Base-by-base conservation (phyloP, 2,113 vertebrate genomes). In the Xiphias gladius region DNA sequence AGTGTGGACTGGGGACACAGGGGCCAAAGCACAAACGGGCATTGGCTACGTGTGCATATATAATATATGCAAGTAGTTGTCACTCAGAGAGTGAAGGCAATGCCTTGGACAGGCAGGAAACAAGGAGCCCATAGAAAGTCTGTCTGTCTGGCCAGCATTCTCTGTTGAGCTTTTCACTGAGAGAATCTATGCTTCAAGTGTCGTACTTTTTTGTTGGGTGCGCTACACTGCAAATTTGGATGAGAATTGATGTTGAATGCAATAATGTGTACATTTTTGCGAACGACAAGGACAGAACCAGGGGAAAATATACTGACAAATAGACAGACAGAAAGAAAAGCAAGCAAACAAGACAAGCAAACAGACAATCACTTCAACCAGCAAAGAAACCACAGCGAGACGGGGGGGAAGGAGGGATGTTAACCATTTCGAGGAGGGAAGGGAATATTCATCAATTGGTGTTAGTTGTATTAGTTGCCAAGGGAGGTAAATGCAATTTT, bases 1-100 rank as follows among this genome's bases (percentile, higher is more conserved):
- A 92, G 91, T 91, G 85, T 75, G 87, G 81, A 85, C 79, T 75
- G 66, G 90, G 93, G 76, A 88, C 76, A 93, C 88, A 89, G 50
- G 88, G 91, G 89, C 93, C 94, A 93, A 93, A 94, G 94, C 93
- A 88, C 85, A 86, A 79, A 82, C 85, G 85, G 93, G 92, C 94
- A 94, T 94, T 92, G 93, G 94, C 92, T 92, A 94, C 94, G 87
- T 93, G 88, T 93, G 91, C 93, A 94, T 94, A 94, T 92, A 52
- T n/a, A n/a, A 76, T 67, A 93, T 94, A 94, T 93, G 94, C 94
- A 91, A 86, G 94, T 94, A 91, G 94, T 70, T 86, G 90, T 94
- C 93, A 94, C 94, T 94, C 92, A 72, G 50, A 61, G 91, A 94
- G 92, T 91, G 92, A 93, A 81, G 87, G 88, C 93, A 94, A 94